phyloP scores from a whole-genome alignment of 2,797 vertebrate species.

The Oryzias sinensis region DNA sequence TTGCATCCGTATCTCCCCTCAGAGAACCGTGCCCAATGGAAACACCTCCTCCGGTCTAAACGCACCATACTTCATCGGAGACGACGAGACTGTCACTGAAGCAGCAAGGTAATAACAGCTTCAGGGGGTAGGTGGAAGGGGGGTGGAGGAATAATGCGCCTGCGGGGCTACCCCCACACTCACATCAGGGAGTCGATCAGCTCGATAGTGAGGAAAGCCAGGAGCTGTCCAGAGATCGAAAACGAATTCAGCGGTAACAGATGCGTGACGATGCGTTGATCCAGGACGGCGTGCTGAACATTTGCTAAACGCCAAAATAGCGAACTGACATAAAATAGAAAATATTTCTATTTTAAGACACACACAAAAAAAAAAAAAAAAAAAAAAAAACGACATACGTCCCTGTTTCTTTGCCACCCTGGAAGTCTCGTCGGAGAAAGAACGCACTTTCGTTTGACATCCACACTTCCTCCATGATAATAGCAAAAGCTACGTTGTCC shows the following conservation, averaged over 20 bases:
- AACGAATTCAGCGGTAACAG: constrained; percentile 52
- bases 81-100: constrained; percentile 51
- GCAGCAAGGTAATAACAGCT: constrained; percentile 50
- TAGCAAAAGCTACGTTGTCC: constrained; percentile 17
- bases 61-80: constrained; percentile 76
- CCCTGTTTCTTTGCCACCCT: constrained; percentile 44
- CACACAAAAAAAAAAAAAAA: background rate
- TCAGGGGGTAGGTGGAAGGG: constrained; percentile 13
- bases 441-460: constrained; percentile 62
- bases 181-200: constrained; percentile 73
- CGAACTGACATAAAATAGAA: background rate
- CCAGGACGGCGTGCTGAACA: too few species aligned
- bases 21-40: constrained; percentile 64
- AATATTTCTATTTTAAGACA: constrained; percentile 1
- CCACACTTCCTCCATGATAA: constrained; percentile 70
- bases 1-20: constrained; percentile 67
- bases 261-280: constrained; percentile 41
- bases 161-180: constrained; percentile 71
- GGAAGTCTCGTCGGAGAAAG: constrained; percentile 61
- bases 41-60: constrained; percentile 59
- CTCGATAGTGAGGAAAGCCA: constrained; percentile 34
- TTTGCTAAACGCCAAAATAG: background rate
- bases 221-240: constrained; percentile 82
- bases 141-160: constrained; percentile 53
- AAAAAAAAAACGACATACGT: constrained; percentile 19